phyloP scores from a whole-genome alignment of 1,140 invertebrate genomes.

The Papilio helenus region DNA sequence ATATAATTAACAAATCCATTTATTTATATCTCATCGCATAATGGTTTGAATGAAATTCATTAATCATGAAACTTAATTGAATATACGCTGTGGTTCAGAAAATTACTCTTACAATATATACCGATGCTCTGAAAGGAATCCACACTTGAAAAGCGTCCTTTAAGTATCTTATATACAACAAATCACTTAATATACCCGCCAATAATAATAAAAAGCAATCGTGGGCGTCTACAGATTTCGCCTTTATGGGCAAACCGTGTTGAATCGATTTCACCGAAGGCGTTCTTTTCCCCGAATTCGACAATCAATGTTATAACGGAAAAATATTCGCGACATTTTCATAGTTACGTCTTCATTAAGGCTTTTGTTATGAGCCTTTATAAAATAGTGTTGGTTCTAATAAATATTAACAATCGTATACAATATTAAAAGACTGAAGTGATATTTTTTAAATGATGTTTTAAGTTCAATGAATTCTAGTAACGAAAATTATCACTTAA shows the following conservation, averaged over 20 bases:
- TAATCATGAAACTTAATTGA: neutral
- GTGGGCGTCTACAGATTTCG: constrained; percentile 16
- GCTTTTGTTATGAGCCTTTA: neutral
- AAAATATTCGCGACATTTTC: neutral
- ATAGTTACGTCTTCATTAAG: neutral
- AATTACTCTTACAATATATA: neutral
- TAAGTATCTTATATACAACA: constrained; percentile 6
- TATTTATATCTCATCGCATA: neutral
- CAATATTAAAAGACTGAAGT: no score
- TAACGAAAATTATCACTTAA: neutral
- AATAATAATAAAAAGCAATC: constrained; percentile 35
- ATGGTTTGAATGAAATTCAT: neutral
- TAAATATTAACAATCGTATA: no score
- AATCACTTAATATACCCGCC: constrained; percentile 14
- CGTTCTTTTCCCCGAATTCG: neutral
- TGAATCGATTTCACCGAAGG: constrained; percentile 23
- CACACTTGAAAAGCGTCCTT: neutral
- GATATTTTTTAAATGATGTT: no score
- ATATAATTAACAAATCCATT: neutral
- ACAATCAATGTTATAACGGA: constrained; percentile 5
- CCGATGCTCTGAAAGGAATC: neutral
- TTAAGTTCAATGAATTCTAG: no score
- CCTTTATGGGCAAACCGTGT: constrained; percentile 18
- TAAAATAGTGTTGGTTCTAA: neutral
- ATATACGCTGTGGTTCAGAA: neutral